Evolutionary conservation across 2,888 invertebrate genomes (phyloP).

Genomic region (Palloptera scutellata): DNA sequence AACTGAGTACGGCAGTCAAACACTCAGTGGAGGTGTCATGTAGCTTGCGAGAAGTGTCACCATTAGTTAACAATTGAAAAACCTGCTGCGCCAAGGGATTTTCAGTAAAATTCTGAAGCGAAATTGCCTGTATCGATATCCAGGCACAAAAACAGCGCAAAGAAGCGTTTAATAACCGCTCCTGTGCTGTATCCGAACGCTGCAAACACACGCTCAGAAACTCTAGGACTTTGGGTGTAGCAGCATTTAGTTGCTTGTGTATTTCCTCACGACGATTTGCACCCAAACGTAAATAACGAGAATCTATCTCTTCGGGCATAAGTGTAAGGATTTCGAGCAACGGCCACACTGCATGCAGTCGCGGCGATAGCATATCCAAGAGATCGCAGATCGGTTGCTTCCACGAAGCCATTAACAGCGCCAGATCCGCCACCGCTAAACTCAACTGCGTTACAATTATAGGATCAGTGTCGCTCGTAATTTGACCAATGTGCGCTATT

Average conservation of each 20-base stretch:
- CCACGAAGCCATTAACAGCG: conserved; percentile 94
- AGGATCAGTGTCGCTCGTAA: conserved; percentile 79
- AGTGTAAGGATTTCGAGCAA: conserved; percentile 92
- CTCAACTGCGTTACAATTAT: conserved; percentile 92
- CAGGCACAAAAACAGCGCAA: conserved; percentile 90
- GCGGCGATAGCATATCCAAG: conserved; percentile 76
- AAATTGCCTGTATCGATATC: conserved; percentile 85
- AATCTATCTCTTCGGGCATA: conserved; percentile 94
- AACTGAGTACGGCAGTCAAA: conserved; percentile 84
- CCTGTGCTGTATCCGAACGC: conserved; percentile 68
- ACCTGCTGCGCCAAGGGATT: conserved; percentile 78
- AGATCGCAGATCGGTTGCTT: conserved; percentile 86
- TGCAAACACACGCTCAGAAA: conserved; percentile 82
- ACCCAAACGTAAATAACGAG: conserved; percentile 81
- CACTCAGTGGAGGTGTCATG: conserved; percentile 94
- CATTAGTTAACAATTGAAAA: conserved; percentile 74
- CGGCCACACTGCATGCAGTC: conserved; percentile 76
- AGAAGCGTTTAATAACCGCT: conserved; percentile 73
- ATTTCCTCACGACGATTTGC: conserved; percentile 90
- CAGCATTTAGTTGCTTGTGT: conserved; percentile 77
- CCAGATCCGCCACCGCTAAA: conserved; percentile 91
- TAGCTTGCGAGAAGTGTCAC: conserved; percentile 70
- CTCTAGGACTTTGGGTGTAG: conserved; percentile 79
- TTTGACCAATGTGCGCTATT: conserved; percentile 83
- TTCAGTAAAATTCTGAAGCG: conserved; percentile 74